Base-by-base conservation (phyloP, 2,888 invertebrate genomes). In the Trachelus tabidus region DNA sequence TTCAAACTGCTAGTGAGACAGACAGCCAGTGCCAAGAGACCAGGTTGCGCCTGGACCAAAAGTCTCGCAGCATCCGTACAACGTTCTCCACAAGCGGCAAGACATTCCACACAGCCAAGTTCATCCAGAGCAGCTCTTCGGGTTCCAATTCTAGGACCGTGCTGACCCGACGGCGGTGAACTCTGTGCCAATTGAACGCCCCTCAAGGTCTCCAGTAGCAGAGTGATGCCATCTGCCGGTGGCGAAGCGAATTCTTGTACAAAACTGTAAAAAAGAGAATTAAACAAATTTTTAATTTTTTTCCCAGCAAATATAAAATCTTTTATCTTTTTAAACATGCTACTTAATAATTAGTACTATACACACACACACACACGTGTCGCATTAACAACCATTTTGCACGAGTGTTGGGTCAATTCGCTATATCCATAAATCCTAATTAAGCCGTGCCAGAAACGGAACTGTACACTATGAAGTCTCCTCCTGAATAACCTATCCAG, bases 231-330 rank as follows among this genome's bases (percentile, higher is more conserved):
- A 92, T 98, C 97, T 87, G 97, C 94, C 31, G 97, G 97, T 78
- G 97, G 95, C 76, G 96, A 95, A 0, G 97, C 95, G 91, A 98
- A 98, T 92, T 98, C 98, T 92, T 97, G 97, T 12, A 98, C 96
- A 91, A 98, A 98, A 92, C 98, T 98, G 93, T 1, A 92, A 92
- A 77, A 37, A 2, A 33, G 12, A 31, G 12, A 2, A 15, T 31
- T 33, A 71, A 11, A 11, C 1, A 71, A 11, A 30, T 23, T 40
- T 6, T 15, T 0, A 56, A 9, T 56, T 9, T 12, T 71, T 12
- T 33, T 12, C 71, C 12, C 12, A 31, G 2, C 33, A 34, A 33
- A 71, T 71, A 12, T 15, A 0, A 12, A 71, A 31, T 71, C 12
- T 1, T 40, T 40, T 23, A 56, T 9, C 56, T 23, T 23, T 9